Conservation (phyloP, 2,888 invertebrate species). For the Julus scanicus region DNA sequence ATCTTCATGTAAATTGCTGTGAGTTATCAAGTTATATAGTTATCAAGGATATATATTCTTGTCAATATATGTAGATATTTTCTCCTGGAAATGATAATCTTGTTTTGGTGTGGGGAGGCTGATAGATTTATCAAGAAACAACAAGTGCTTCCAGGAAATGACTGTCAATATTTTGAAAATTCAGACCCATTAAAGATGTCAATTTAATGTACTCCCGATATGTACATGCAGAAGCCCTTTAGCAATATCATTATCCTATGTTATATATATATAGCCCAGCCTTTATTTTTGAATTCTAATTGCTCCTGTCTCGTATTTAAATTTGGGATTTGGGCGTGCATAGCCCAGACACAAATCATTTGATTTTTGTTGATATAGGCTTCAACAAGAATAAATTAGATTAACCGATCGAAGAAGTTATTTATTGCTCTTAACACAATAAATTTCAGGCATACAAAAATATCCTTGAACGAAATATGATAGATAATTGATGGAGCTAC, state of each 20-base stretch:
- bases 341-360: constrained; percentile 6
- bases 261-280: neutral
- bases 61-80: neutral
- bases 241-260: neutral
- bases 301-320: neutral
- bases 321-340: neutral
- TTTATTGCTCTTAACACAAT: neutral
- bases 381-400: constrained; percentile 21
- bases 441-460: neutral
- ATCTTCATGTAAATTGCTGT: neutral
- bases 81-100: neutral
- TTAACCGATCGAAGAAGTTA: constrained; percentile 39
- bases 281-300: neutral
- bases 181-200: neutral
- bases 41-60: neutral
- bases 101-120: neutral
- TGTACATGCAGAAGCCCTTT: neutral
- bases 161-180: neutral
- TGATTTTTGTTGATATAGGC: constrained; percentile 14
- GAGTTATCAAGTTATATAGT: neutral
- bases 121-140: neutral
- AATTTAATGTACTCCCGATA: neutral
- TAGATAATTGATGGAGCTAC: constrained; percentile 42
- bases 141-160: neutral
- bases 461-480: constrained; percentile 25